Conservation (phyloP, 2,113 vertebrate species). For the Oostethus manadensis region DNA sequence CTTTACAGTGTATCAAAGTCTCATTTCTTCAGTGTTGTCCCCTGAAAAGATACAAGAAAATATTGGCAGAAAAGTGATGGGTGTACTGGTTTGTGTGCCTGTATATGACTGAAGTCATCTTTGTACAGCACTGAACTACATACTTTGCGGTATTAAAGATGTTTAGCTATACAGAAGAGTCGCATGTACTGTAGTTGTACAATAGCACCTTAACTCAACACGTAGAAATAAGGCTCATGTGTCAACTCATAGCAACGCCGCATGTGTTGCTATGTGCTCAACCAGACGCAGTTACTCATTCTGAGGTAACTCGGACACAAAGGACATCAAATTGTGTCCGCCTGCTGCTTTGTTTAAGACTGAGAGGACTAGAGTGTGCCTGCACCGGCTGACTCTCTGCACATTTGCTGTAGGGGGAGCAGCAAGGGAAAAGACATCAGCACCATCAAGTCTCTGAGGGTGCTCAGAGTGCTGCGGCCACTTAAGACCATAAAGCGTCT, state of each 20-base stretch:
- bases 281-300: slow-evolving; percentile 62
- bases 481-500: slow-evolving; percentile 95
- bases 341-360: slow-evolving; percentile 52
- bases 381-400: slow-evolving; percentile 28
- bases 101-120: slow-evolving; percentile 40
- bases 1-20: too few relatives aligned
- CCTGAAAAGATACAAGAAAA: too few relatives aligned
- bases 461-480: slow-evolving; percentile 88
- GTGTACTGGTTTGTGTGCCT: slow-evolving; percentile 15
- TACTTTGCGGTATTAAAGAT: slow-evolving; percentile 34
- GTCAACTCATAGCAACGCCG: slow-evolving; percentile 53
- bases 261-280: slow-evolving; percentile 65
- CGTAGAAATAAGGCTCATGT: slow-evolving; percentile 16
- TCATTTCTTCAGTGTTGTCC: too few relatives aligned
- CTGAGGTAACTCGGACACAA: slow-evolving; percentile 63
- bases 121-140: slow-evolving; percentile 60
- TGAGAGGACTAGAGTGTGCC: slow-evolving; percentile 15
- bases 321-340: slow-evolving; percentile 50
- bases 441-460: slow-evolving; percentile 94
- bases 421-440: slow-evolving; percentile 94
- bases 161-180: slow-evolving; percentile 31
- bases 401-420: slow-evolving; percentile 72
- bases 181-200: slow-evolving; percentile 54
- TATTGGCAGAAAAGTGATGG: too few relatives aligned
- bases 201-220: slow-evolving; percentile 32